phyloP scores from a whole-genome alignment of 92 coral and sea anemone species.

The Phenganax subtilis region DNA sequence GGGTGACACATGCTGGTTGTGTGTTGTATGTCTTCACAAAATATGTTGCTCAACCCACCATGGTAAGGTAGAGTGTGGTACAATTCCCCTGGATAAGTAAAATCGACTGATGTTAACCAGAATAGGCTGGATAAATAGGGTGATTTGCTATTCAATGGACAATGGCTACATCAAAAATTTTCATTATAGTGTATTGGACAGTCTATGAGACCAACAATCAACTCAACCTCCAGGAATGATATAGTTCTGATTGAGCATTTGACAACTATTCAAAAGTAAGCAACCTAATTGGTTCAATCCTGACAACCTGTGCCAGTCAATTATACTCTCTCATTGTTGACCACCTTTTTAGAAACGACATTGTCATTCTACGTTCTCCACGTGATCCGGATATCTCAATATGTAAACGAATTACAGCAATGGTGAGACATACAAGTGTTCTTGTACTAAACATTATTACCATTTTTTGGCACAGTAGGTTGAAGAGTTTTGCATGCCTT shows the following conservation, averaged over 20 bases:
- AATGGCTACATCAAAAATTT: neutral
- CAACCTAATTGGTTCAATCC: neutral
- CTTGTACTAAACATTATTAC: neutral
- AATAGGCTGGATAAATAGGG: too few relatives aligned
- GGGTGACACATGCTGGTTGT: conserved; percentile 56
- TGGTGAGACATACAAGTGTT: conserved; percentile 49
- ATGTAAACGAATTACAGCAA: conserved; percentile 81
- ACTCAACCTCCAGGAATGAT: conserved; percentile 63
- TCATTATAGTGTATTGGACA: conserved; percentile 73
- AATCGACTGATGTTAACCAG: too few relatives aligned
- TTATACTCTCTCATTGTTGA: neutral
- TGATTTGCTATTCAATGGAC: too few relatives aligned
- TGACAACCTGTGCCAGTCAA: neutral
- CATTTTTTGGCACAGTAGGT: neutral
- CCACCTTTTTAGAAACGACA: conserved; percentile 62
- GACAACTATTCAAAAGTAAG: conserved; percentile 49
- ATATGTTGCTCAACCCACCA: conserved; percentile 66
- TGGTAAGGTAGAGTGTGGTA: conserved; percentile 52
- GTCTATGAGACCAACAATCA: conserved; percentile 86
- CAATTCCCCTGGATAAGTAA: neutral
- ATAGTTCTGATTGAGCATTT: conserved; percentile 78
- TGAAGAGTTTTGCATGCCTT: neutral
- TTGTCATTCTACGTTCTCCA: conserved; percentile 86
- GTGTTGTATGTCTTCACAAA: conserved; percentile 58
- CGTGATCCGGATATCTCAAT: conserved; percentile 64